Evolutionary conservation across 2,113 vertebrate genomes (phyloP).

Genomic region (Oplegnathus fasciatus): DNA sequence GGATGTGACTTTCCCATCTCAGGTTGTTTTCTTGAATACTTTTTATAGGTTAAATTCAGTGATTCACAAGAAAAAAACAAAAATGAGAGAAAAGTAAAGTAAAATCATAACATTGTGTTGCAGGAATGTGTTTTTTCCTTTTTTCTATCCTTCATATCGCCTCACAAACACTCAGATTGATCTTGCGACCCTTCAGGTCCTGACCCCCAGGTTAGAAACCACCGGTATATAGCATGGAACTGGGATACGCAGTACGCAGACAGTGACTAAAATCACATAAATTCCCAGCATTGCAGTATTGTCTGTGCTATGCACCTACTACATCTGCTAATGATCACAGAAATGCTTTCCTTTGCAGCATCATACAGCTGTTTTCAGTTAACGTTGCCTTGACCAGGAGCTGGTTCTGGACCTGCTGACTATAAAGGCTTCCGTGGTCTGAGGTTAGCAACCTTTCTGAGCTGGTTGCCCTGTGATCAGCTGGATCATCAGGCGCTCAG

Average conservation of each 20-base stretch:
- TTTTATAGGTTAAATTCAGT: background rate
- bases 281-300: background rate
- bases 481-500: background rate
- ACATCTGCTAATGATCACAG: slow-evolving; percentile 67
- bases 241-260: background rate
- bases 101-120: too few species aligned
- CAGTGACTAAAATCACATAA: background rate
- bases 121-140: background rate
- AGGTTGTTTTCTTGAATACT: background rate
- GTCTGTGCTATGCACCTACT: slow-evolving; percentile 1
- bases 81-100: too few species aligned
- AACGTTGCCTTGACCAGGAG: slow-evolving; percentile 36
- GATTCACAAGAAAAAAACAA: too few species aligned
- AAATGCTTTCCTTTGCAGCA: slow-evolving; percentile 64
- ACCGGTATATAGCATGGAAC: background rate
- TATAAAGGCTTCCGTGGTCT: slow-evolving; percentile 24
- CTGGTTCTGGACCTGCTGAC: slow-evolving; percentile 66
- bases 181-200: background rate
- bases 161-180: background rate
- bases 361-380: slow-evolving; percentile 63
- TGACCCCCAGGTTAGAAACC: background rate
- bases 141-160: background rate
- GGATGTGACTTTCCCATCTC: background rate
- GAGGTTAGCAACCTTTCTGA: slow-evolving; percentile 34
- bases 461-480: slow-evolving; percentile 47